These are phyloP conservation scores for Columba janthina DNA, from an alignment of 2,113 vertebrate species.

Conservation along the genomic window DNA sequence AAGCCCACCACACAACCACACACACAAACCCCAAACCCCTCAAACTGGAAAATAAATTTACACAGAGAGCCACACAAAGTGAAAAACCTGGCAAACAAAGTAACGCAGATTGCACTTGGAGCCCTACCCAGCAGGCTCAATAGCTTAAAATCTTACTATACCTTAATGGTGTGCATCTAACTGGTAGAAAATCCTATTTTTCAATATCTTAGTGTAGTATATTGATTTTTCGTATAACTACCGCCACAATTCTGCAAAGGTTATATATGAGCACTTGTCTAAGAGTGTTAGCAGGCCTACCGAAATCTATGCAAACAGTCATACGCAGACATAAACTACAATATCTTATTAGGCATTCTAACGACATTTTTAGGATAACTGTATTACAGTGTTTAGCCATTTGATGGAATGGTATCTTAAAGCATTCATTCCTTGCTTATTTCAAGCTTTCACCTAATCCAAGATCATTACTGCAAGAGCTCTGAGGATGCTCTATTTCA, in stretches of 20 bases:
- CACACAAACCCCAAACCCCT: neutral
- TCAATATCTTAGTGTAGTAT: neutral
- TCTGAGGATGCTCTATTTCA: neutral
- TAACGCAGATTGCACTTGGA: neutral
- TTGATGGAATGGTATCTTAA: neutral
- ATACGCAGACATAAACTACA: neutral
- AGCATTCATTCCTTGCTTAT: neutral
- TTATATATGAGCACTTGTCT: neutral
- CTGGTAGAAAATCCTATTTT: neutral
- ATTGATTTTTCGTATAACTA: neutral
- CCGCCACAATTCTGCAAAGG: neutral
- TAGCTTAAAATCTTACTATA: neutral
- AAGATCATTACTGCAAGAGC: neutral
- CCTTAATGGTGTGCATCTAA: neutral
- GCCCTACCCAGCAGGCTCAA: neutral
- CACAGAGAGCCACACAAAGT: neutral
- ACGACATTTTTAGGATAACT: constrained; percentile 11
- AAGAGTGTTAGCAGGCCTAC: neutral
- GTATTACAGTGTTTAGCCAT: neutral
- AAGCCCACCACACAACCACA: neutral
- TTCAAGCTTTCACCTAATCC: constrained; percentile 14
- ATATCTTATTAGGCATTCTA: neutral
- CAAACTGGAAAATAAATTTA: neutral
- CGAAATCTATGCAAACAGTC: constrained; percentile 32
- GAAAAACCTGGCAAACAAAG: neutral